Conservation (phyloP, 1,140 invertebrate genomes). For the Capitella teleta region DNA sequence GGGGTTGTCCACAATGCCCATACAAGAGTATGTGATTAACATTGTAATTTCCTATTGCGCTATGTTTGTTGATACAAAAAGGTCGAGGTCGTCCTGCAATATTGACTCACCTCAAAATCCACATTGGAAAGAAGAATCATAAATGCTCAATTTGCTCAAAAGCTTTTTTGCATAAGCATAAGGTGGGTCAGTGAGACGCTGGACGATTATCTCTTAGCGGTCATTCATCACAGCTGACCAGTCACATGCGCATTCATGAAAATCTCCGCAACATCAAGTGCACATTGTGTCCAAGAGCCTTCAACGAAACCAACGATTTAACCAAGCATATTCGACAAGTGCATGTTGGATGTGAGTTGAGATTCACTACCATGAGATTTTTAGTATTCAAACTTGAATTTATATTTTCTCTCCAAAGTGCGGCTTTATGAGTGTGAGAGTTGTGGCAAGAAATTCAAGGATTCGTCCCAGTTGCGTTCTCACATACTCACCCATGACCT, state of each 20-base stretch:
- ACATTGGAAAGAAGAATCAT: constrained; percentile 2
- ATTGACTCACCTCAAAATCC: constrained; percentile 8
- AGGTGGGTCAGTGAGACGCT: too few relatives aligned
- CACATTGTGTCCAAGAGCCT: constrained; percentile 55
- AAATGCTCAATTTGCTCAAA: constrained; percentile 1
- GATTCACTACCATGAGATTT: too few relatives aligned
- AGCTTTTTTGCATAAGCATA: not conserved
- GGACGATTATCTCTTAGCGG: too few relatives aligned
- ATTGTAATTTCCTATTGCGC: not conserved
- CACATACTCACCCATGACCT: too few relatives aligned
- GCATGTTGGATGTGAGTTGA: constrained; percentile 5
- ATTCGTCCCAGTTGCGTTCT: too few relatives aligned
- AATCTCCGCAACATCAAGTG: constrained; percentile 18
- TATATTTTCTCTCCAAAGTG: too few relatives aligned
- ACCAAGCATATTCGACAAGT: constrained; percentile 1
- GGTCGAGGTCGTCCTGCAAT: constrained; percentile 3
- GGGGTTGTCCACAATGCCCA: not conserved
- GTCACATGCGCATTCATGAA: constrained; percentile 4
- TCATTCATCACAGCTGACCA: constrained; percentile 4
- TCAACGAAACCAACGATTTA: constrained; percentile 28
- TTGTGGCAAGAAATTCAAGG: too few relatives aligned
- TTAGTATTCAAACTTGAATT: too few relatives aligned
- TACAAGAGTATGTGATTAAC: not conserved
- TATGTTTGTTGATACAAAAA: constrained; percentile 3
- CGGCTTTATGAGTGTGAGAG: too few relatives aligned